These are phyloP conservation scores for Phalacrocorax aristotelis DNA, from an alignment of 2,113 vertebrate genomes.

Conservation along the genomic window DNA sequence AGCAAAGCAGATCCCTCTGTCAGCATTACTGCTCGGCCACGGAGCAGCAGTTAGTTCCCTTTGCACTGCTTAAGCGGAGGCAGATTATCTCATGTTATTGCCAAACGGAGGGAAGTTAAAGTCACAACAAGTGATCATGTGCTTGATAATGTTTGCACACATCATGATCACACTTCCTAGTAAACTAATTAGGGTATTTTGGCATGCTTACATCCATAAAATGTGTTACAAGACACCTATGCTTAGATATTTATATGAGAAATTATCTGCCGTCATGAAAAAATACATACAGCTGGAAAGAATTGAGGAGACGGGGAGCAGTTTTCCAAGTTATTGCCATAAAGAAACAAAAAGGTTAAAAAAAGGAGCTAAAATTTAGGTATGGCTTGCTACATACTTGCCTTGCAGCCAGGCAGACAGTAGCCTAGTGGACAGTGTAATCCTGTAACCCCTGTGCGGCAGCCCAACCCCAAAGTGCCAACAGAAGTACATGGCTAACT, in stretches of 20 bases:
- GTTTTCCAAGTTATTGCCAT: not conserved
- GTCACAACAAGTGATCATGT: not conserved
- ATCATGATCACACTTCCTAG: not conserved
- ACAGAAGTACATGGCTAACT: not conserved
- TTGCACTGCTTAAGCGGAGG: not conserved
- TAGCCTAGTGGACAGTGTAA: not conserved
- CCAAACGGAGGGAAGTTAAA: not conserved
- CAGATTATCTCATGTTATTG: not conserved
- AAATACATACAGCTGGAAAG: not conserved
- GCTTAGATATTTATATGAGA: not conserved
- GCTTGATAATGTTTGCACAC: slow-evolving; percentile 1
- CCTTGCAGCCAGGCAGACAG: not conserved
- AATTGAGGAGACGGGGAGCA: fast-evolving
- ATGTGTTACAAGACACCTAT: not conserved
- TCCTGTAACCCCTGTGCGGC: not conserved
- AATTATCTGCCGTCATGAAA: not conserved
- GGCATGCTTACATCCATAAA: not conserved
- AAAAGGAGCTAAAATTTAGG: not conserved
- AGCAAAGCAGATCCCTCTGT: not conserved
- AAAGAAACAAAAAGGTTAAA: not conserved
- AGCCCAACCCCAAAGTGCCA: not conserved
- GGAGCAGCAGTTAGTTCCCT: not conserved
- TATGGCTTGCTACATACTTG: not conserved
- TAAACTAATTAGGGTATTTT: not conserved
- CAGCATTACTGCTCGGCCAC: not conserved